Conservation (phyloP, 2,113 vertebrate genomes). For the Callithrix jacchus region DNA sequence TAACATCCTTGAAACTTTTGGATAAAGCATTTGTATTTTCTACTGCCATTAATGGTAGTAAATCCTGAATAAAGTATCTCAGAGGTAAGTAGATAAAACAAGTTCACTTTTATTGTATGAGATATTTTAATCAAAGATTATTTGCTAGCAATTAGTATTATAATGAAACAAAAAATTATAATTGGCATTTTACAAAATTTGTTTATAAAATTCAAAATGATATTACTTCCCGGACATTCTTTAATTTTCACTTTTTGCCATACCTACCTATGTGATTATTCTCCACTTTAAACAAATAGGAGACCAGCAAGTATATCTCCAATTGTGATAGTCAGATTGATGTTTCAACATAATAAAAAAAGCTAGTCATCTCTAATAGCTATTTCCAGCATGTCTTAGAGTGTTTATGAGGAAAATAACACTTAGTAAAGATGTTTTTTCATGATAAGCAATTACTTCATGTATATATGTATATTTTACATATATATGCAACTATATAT, state of each 20-base stretch:
- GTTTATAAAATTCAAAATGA: background rate
- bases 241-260: background rate
- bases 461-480: background rate
- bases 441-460: background rate
- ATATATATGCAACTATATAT: background rate
- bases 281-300: background rate
- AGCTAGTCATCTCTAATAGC: background rate
- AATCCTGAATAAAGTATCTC: slow-evolving; percentile 15
- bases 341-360: background rate
- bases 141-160: slow-evolving; percentile 50
- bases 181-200: background rate
- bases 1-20: background rate
- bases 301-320: background rate
- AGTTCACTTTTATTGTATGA: slow-evolving; percentile 52
- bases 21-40: slow-evolving; percentile 6
- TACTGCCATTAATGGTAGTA: background rate
- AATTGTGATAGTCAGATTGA: background rate
- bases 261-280: background rate
- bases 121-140: slow-evolving; percentile 49
- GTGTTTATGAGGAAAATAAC: background rate
- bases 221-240: background rate
- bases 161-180: slow-evolving; percentile 30
- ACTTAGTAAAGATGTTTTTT: background rate
- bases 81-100: slow-evolving; percentile 19
- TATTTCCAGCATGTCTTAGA: background rate